Evolutionary conservation across 2,888 invertebrate species (phyloP).

Genomic region (Cheilosia urbana): DNA sequence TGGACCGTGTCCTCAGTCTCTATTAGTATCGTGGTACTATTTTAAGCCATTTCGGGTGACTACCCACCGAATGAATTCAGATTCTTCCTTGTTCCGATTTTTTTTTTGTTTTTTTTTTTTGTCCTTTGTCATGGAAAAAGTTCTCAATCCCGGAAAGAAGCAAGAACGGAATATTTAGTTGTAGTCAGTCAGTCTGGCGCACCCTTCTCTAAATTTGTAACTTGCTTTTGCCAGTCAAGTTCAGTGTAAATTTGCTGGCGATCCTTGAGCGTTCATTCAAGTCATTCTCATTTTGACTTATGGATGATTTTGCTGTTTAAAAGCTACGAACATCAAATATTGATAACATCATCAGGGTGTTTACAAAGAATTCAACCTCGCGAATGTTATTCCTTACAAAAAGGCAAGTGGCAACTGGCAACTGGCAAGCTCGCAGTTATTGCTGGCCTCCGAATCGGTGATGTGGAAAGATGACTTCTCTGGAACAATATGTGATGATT

Average conservation of each 20-base stretch:
- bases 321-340: neutral
- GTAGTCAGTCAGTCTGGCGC: neutral
- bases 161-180: constrained; percentile 8
- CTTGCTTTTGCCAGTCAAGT: constrained; percentile 38
- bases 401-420: too few relatives aligned
- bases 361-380: constrained; percentile 12
- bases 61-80: constrained; percentile 9
- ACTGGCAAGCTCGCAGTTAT: neutral
- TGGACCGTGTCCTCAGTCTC: neutral
- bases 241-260: constrained; percentile 40
- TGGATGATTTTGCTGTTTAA: constrained; percentile 36
- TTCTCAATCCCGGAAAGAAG: neutral
- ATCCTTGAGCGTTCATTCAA: constrained; percentile 39
- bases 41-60: neutral
- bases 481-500: neutral
- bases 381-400: neutral
- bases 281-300: constrained; percentile 24
- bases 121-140: neutral
- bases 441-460: neutral
- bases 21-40: neutral
- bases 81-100: constrained; percentile 4
- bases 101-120: neutral
- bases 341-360: constrained; percentile 12
- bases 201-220: constrained; percentile 29
- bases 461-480: constrained; percentile 33